These are phyloP conservation scores for Turdus rufiventris DNA, from an alignment of 2,113 vertebrate genomes.

Conservation along the genomic window DNA sequence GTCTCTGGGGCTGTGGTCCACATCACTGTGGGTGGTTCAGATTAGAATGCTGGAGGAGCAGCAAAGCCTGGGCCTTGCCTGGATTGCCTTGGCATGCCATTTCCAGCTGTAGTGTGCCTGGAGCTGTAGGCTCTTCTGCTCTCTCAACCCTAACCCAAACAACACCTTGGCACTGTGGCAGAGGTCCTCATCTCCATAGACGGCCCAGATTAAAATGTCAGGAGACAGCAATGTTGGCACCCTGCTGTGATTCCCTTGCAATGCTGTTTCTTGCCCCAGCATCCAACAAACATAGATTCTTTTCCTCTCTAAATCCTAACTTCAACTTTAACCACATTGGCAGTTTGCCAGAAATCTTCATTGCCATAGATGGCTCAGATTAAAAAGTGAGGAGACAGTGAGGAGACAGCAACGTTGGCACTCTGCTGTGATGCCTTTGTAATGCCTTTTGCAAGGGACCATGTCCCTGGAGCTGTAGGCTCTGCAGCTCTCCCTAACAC, in stretches of 20 bases:
- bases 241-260: neutral
- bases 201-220: neutral
- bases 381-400: neutral
- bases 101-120: neutral
- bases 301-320: neutral
- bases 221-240: neutral
- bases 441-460: neutral
- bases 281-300: neutral
- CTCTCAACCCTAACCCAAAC: neutral
- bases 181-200: neutral
- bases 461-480: neutral
- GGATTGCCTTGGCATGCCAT: accelerated
- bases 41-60: neutral
- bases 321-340: neutral
- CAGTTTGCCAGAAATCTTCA: neutral
- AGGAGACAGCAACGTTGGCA: neutral
- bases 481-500: neutral
- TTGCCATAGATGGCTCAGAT: neutral
- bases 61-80: neutral
- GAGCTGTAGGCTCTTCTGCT: neutral
- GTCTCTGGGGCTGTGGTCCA: neutral
- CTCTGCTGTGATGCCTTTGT: accelerated
- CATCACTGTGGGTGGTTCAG: neutral
- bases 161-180: neutral
- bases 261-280: neutral